Evolutionary conservation across 2,797 vertebrate species (phyloP).

Genomic region (Parotocinclus haroldoi): DNA sequence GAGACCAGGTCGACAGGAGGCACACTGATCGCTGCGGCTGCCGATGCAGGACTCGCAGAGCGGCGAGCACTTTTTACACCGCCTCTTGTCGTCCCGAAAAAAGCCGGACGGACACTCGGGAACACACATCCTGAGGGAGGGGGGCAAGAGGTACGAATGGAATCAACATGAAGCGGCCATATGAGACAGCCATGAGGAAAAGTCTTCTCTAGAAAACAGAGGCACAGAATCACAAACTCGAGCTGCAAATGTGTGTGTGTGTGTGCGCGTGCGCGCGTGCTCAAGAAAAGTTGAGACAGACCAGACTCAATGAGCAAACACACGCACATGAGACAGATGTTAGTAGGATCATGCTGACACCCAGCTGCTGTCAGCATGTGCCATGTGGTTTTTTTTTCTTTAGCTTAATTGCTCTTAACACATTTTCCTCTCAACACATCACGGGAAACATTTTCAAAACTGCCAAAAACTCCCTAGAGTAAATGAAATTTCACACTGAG

Average conservation of each 20-base stretch:
- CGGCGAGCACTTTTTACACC: slow-evolving; percentile 93
- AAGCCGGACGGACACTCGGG: slow-evolving; percentile 91
- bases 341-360: slow-evolving; percentile 11
- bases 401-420: slow-evolving; percentile 12
- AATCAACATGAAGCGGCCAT: slow-evolving; percentile 18
- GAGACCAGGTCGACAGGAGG: slow-evolving; percentile 85
- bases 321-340: background rate
- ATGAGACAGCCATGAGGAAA: slow-evolving; percentile 19
- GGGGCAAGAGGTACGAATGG: slow-evolving; percentile 1
- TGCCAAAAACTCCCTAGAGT: background rate
- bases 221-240: slow-evolving; percentile 16
- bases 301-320: slow-evolving; percentile 8
- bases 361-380: slow-evolving; percentile 27
- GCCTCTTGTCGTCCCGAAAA: slow-evolving; percentile 92
- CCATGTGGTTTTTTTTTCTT: slow-evolving; percentile 5
- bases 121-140: slow-evolving; percentile 82
- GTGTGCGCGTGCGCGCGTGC: background rate
- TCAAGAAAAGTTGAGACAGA: slow-evolving; percentile 7
- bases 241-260: slow-evolving; percentile 29
- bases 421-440: slow-evolving; percentile 3
- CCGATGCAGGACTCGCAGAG: slow-evolving; percentile 91
- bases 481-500: no score
- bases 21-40: slow-evolving; percentile 90
- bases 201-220: slow-evolving; percentile 25
- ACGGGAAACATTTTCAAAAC: background rate